Base-by-base conservation (phyloP, 2,113 vertebrate genomes). In the Oxyruncus cristatus region DNA sequence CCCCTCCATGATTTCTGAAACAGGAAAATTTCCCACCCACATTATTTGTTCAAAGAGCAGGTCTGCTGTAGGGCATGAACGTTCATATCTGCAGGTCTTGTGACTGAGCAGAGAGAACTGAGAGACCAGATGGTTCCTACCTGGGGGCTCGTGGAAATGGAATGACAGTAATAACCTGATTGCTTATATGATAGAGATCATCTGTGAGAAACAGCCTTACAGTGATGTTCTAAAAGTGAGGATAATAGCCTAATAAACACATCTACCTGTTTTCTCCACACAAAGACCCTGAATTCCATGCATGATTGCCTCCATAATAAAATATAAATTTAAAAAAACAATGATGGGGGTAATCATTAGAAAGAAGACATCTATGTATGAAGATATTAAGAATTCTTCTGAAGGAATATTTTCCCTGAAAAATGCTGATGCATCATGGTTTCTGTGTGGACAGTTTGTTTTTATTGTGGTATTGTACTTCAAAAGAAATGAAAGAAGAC, bases 11-110 rank as follows among this genome's bases (percentile, higher is more conserved):
- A 92, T 92, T 95, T 96, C 91, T 93, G 78, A 80, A 97, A 78
- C 70, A 87, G 86, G 91, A 89, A 96, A 80, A 95, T 90, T 97
- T 95, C 72, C 93, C 93, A 85, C 95, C 94, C 94, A 93, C 92
- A 17, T 96, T 53, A 67, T 67, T 88, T 91, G 23, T 70, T 77
- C 49, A 44, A 63, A 89, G 79, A 94, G 61, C 33, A 81, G 2
- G 3, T 65, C 94, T 93, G 81, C 82, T 81, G n/a, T 42, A 72
- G 96, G 66, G 5, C 42, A 39, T 23, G 72, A 77, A 42, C 1
- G 0, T 41, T 85, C 12, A 0, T 17, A 59, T 68, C 67, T 85
- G 52, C 46, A 63, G 68, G 20, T 74, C 35, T 39, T 67, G 56
- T 56, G 72, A 35, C 49, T 19, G 46, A 93, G 39, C 37, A 63